Evolutionary conservation across 2,888 invertebrate genomes (phyloP).

Genomic region (Molorchus minor): DNA sequence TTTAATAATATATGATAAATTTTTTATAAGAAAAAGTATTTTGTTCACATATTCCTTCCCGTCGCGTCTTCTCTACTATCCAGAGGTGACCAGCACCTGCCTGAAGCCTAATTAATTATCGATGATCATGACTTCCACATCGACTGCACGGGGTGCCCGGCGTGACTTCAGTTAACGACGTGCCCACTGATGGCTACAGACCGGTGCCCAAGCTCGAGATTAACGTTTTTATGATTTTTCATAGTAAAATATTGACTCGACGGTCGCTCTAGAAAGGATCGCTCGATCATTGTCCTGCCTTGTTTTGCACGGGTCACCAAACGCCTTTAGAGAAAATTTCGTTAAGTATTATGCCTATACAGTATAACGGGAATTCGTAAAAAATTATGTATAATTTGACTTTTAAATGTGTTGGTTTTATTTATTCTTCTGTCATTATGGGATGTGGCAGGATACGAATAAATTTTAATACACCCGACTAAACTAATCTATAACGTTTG

Average conservation of each 20-base stretch:
- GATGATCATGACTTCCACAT: conserved; percentile 51
- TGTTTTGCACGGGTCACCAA: conserved; percentile 20
- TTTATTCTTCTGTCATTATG: too few relatives aligned
- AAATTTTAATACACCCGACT: too few relatives aligned
- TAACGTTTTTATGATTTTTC: conserved; percentile 25
- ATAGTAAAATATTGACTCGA: conserved; percentile 17
- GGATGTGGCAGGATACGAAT: too few relatives aligned
- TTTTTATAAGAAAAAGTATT: too few relatives aligned
- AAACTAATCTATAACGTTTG: too few relatives aligned
- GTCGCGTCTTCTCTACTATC: conserved; percentile 25
- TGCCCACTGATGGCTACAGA: conserved; percentile 30
- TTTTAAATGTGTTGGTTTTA: too few relatives aligned
- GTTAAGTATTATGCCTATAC: conserved; percentile 3
- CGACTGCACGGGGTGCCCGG: conserved; percentile 47
- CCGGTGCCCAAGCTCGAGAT: conserved; percentile 25
- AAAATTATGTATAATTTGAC: not conserved
- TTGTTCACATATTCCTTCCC: not conserved
- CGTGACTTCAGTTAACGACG: conserved; percentile 50
- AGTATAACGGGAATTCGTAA: conserved; percentile 1
- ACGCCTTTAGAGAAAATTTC: conserved; percentile 6
- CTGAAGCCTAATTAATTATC: conserved; percentile 53
- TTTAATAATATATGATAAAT: too few relatives aligned
- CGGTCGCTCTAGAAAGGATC: conserved; percentile 21
- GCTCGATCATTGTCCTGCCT: conserved; percentile 21
- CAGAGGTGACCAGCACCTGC: conserved; percentile 52